Percentiles rank a stretch among this genome's conserved stretches.
phyloP scores from a whole-genome alignment of 2,113 vertebrate species.

The Edolisoma coerulescens region DNA sequence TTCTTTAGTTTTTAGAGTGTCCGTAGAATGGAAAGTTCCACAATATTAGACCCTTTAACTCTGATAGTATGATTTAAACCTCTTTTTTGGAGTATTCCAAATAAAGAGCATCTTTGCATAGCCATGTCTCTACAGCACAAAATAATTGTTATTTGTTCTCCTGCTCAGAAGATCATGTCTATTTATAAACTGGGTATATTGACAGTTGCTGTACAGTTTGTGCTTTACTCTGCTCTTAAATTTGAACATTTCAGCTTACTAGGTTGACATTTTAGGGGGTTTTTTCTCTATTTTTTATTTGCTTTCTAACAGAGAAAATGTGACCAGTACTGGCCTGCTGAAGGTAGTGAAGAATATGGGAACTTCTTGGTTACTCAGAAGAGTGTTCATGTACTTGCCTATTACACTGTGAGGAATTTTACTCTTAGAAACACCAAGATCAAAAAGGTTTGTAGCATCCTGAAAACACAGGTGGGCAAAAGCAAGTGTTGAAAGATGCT shows the following conservation, averaged over 20 bases:
- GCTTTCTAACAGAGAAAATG: slow-evolving; percentile 86
- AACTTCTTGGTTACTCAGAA: slow-evolving; percentile 86
- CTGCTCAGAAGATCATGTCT: background rate
- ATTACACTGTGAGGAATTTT: slow-evolving; percentile 91
- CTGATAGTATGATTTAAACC: background rate
- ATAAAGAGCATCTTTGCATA: background rate
- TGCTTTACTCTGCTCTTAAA: background rate
- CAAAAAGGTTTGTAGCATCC: slow-evolving; percentile 82
- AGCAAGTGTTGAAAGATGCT: background rate
- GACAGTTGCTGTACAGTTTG: background rate
- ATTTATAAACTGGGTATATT: background rate
- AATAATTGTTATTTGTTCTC: background rate
- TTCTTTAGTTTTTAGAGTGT: background rate
- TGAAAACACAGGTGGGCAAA: background rate
- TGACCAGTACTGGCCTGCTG: slow-evolving; percentile 94
- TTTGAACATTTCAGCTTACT: background rate
- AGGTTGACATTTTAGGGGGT: background rate
- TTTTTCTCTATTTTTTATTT: background rate
- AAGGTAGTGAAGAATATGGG: slow-evolving; percentile 91
- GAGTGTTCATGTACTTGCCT: slow-evolving; percentile 80
- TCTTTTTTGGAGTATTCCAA: background rate
- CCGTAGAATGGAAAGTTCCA: background rate
- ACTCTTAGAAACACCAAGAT: slow-evolving; percentile 82
- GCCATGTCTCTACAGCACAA: background rate
- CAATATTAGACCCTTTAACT: background rate